Percentiles rank a stretch among this genome's conserved stretches.
Conservation (phyloP, 2,888 invertebrate species). For the Steinernema hermaphroditum region DNA sequence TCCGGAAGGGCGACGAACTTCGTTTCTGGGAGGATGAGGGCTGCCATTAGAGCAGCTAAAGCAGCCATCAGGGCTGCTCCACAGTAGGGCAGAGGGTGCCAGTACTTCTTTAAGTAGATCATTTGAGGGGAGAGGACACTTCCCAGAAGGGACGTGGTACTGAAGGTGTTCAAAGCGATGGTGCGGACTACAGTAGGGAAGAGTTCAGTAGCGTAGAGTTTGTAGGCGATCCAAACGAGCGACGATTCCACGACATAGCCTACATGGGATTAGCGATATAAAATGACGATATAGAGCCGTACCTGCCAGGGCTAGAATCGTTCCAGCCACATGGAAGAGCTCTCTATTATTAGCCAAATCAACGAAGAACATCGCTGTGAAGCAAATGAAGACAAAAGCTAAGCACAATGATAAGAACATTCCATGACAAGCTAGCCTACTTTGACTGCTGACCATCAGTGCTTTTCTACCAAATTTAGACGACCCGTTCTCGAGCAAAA, state of each 20-base stretch:
- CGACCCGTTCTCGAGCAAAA: slow-evolving; percentile 36
- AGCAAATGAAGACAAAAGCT: slow-evolving; percentile 37
- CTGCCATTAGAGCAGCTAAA: slow-evolving; percentile 25
- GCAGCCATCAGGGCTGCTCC: slow-evolving; percentile 29
- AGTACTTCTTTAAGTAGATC: slow-evolving; percentile 39
- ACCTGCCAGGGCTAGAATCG: slow-evolving; percentile 38
- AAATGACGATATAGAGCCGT: too few relatives aligned
- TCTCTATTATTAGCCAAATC: slow-evolving; percentile 29
- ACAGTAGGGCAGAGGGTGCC: slow-evolving; percentile 41
- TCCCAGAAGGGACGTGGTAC: slow-evolving; percentile 39
- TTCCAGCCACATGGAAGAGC: slow-evolving; percentile 35
- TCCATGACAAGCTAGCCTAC: neutral
- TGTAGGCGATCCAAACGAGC: slow-evolving; percentile 40
- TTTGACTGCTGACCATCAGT: slow-evolving; percentile 35
- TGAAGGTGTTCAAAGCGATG: slow-evolving; percentile 42
- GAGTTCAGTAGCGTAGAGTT: slow-evolving; percentile 44
- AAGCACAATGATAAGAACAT: too few relatives aligned
- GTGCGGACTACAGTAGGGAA: slow-evolving; percentile 44
- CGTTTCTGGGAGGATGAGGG: slow-evolving; percentile 37
- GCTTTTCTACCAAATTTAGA: slow-evolving; percentile 37
- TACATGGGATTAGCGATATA: neutral
- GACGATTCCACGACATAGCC: slow-evolving; percentile 34
- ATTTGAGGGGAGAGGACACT: slow-evolving; percentile 39
- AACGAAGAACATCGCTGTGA: slow-evolving; percentile 39
- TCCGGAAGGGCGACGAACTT: slow-evolving; percentile 37